Evolutionary conservation across 2,888 invertebrate genomes (phyloP).

Genomic region (Tenthredo mesomela): DNA sequence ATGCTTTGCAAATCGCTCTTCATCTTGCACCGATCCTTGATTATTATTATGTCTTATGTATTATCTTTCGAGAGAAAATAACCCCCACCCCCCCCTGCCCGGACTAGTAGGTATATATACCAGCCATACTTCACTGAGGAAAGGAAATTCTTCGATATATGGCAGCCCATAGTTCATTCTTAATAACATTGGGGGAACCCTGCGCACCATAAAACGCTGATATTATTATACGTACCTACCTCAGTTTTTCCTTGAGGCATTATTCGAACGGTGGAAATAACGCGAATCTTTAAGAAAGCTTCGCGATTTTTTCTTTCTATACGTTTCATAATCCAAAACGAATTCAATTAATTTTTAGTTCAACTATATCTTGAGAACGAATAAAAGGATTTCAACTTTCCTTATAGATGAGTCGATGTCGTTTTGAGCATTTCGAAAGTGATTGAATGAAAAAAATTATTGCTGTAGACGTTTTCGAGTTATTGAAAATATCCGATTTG

Average conservation of each 20-base stretch:
- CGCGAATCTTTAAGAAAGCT: neutral
- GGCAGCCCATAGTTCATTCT: slow-evolving; percentile 51
- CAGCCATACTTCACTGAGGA: slow-evolving; percentile 39
- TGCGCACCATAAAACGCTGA: slow-evolving; percentile 34
- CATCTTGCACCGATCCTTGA: neutral
- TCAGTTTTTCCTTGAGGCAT: slow-evolving; percentile 1
- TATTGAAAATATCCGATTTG: no score
- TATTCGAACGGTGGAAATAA: neutral
- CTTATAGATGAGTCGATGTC: no score
- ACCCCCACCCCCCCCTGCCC: neutral
- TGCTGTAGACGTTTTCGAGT: no score
- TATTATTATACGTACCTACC: slow-evolving; percentile 36
- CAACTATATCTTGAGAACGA: no score
- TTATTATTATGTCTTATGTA: slow-evolving; percentile 15
- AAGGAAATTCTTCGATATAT: slow-evolving; percentile 50
- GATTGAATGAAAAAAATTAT: no score
- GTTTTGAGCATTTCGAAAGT: no score
- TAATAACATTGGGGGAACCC: slow-evolving; percentile 47
- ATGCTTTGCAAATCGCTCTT: neutral
- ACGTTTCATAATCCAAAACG: neutral
- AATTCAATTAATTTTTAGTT: no score
- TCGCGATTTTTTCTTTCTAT: no score
- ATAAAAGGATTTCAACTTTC: no score
- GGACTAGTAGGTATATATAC: slow-evolving; percentile 15
- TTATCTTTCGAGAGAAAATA: slow-evolving; percentile 23